Base-by-base conservation (phyloP, 2,797 vertebrate genomes). In the Aphelocoma californica region DNA sequence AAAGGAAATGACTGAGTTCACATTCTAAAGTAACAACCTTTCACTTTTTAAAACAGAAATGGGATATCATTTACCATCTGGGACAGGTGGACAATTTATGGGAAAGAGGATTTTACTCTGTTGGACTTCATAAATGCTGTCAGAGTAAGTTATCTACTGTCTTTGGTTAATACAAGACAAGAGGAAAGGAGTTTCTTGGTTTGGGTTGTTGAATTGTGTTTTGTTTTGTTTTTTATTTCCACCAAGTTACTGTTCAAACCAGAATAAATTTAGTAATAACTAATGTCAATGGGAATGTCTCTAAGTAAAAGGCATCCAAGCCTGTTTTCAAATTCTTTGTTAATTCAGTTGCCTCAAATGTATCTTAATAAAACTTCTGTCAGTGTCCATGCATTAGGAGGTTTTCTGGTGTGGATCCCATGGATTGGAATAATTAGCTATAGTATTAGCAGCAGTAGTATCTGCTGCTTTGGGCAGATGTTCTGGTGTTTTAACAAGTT, bases 1-100 rank as follows among this genome's bases (percentile, higher is more conserved):
- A 75, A 70, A 81, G 14, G 31, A 64, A 80, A 28, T 61, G 26
- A 38, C 29, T 45, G 48, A 60, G 47, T 75, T 92, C 29, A 54
- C 1, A 1, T 78, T 70, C 36, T 88, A 31, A 72, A 84, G 23
- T 92, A 90, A 91, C 19, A 66, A 48, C 7, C 10, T 58, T 88
- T 86, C 36, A 84, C 70, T 86, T 67, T 92, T 42, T 90, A 14
- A 87, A 92, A 86, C 97, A 99, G 99, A 98, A 98, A 99, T 91
- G 98, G 98, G 90, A 99, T 99, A 95, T 98, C 98, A 81, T 99
- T 99, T 98, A 98, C 99, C 71, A 99, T 99, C 97, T 99, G 99
- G 99, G 99, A 99, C 97, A 99, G 98, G 88, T 99, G 99, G 99
- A 98, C 98, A 47, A 95, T 99, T 96, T 98, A 98, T 91, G 99